A percentile compares a stretch with the other conserved stretches of the same genome.
phyloP scores from a whole-genome alignment of 2,888 invertebrate species.

The Hirtodrosophila cameraria region DNA sequence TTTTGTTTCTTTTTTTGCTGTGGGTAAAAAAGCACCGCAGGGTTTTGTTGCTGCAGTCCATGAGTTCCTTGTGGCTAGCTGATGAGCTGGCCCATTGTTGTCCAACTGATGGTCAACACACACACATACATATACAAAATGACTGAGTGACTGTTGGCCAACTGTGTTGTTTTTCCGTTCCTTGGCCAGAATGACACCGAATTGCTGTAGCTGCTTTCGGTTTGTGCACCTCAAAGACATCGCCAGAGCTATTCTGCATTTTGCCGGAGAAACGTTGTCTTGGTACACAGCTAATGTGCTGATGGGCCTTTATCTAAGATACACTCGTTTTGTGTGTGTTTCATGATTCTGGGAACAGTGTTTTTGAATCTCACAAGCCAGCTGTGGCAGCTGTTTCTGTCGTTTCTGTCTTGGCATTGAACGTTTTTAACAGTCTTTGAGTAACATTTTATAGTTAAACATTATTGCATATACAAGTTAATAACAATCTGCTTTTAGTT shows the following conservation, averaged over 20 bases:
- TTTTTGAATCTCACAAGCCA: constrained; percentile 13
- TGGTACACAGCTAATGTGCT: constrained; percentile 17
- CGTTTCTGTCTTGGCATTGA: constrained; percentile 12
- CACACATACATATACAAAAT: constrained; percentile 9
- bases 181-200: constrained; percentile 29
- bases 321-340: neutral
- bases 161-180: constrained; percentile 31
- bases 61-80: constrained; percentile 16
- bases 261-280: constrained; percentile 14
- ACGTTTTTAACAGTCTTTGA: neutral
- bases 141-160: constrained; percentile 20
- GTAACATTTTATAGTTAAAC: neutral
- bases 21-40: constrained; percentile 31
- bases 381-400: constrained; percentile 40
- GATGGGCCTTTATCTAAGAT: constrained; percentile 6
- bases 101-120: constrained; percentile 43
- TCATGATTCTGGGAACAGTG: neutral
- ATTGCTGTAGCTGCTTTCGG: constrained; percentile 5
- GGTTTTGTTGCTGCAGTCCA: neutral
- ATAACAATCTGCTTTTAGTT: no score
- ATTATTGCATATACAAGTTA: neutral
- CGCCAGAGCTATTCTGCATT: constrained; percentile 9
- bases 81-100: constrained; percentile 47
- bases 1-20: constrained; percentile 42
- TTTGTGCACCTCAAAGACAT: constrained; percentile 29